These are phyloP conservation scores for Omphaloscelis lunosa DNA, from an alignment of 2,888 invertebrate species.

Conservation along the genomic window DNA sequence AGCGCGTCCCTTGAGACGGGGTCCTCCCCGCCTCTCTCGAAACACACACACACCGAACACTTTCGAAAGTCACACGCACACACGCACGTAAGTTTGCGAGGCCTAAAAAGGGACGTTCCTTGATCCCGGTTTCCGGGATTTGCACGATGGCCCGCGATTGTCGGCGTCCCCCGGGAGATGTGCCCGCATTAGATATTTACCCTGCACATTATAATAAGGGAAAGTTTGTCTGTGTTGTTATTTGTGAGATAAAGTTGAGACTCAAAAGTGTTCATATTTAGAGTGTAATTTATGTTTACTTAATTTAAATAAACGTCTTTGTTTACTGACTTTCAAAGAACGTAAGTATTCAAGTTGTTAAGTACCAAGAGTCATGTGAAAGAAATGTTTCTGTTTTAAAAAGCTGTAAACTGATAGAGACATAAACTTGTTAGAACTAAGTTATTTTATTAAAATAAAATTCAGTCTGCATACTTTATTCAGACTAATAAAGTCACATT, in stretches of 20 bases:
- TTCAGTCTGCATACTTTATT: constrained; percentile 54
- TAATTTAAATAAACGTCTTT: constrained; percentile 10
- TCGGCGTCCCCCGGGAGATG: constrained; percentile 55
- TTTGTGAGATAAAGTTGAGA: constrained; percentile 34
- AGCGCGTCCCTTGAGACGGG: constrained; percentile 46
- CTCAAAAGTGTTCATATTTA: constrained; percentile 17
- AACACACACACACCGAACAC: constrained; percentile 1
- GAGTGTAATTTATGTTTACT: neutral
- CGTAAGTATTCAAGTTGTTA: neutral
- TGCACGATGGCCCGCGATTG: constrained; percentile 51
- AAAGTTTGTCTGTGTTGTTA: constrained; percentile 49
- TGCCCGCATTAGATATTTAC: constrained; percentile 58
- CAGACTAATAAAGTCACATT: constrained; percentile 52
- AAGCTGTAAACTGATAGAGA: constrained; percentile 34
- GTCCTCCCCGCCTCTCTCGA: too few species aligned
- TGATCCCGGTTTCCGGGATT: constrained; percentile 59
- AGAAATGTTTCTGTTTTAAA: constrained; percentile 34
- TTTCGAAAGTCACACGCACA: neutral
- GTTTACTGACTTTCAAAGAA: neutral
- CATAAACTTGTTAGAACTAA: constrained; percentile 44
- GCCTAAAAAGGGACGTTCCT: constrained; percentile 50
- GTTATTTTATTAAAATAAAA: constrained; percentile 44
- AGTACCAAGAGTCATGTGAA: constrained; percentile 21
- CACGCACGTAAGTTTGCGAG: constrained; percentile 31
- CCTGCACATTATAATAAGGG: constrained; percentile 58